Base-by-base conservation (phyloP, 2,113 vertebrate species). In the Poeciliopsis occidentalis region DNA sequence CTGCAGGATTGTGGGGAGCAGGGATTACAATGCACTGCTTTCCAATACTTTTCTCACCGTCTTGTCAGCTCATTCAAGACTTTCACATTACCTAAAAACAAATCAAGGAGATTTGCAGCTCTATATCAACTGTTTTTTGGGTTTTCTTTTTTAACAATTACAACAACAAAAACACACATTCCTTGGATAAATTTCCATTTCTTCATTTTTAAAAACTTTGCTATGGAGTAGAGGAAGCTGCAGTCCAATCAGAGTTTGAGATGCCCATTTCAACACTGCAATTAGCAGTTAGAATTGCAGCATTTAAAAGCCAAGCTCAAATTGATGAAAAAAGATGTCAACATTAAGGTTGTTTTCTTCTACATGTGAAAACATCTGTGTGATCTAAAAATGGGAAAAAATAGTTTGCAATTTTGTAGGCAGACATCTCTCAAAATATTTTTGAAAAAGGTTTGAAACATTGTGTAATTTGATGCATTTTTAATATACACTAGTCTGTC, bases 1-100 rank as follows among this genome's bases (percentile, higher is more conserved):
- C 64, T 82, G 66, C 63, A 67, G 66, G 74, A 74, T 19, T 77
- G 68, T 47, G 75, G 22, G 64, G 44, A 85, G 64, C 29, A 68
- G 57, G 76, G 68, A 75, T 69, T 64, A 67, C 34, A 37, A 13
- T 0, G 24, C 1, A 60, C 54, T 37, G 74, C 22, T 73, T 74
- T 73, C 81, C 60, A 67, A 32, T 4, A 26, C 19, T 41, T 61
- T 34, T 34, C 71, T 76, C 73, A 75, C 76, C 2, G 68, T 81
- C 70, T 61, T 27, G 5, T 73, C 60, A 70, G 26, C 19, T 30
- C 22, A 32, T 71, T 67, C 71, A 29, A n/a, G 31, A 64, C 66
- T 57, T 27, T 71, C 71, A 75, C 32, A 39, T 80, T 69, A 64
- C 62, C 62, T 67, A 47, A 61, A 39, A n/a, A 78, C 75, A 67